Percentiles rank a stretch among this genome's conserved stretches.
Conservation (phyloP, 2,888 invertebrate genomes). For the Belgica antarctica region DNA sequence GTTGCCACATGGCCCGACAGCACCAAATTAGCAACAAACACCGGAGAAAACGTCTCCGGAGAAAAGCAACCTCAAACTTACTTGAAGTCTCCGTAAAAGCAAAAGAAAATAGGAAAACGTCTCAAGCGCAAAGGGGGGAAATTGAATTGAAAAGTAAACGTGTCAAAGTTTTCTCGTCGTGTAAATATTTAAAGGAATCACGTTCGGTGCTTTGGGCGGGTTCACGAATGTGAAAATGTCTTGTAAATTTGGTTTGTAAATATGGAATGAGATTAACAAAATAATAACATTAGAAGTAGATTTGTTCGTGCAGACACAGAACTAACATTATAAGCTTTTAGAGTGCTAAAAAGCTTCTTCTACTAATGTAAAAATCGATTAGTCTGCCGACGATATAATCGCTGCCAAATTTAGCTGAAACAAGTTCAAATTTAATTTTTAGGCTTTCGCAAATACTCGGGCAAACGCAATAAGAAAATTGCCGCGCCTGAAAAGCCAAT, state of each 20-base stretch:
- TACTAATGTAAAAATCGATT: too few relatives aligned
- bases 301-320: too few relatives aligned
- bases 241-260: slow-evolving; percentile 2
- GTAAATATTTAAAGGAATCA: slow-evolving; percentile 35
- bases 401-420: slow-evolving; percentile 8
- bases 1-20: slow-evolving; percentile 9
- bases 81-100: not conserved
- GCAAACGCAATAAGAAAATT: slow-evolving; percentile 43
- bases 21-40: slow-evolving; percentile 20
- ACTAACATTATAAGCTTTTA: too few relatives aligned
- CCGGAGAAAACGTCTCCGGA: not conserved
- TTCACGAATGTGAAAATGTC: not conserved
- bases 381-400: not conserved
- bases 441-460: slow-evolving; percentile 29
- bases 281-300: too few relatives aligned
- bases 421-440: slow-evolving; percentile 23
- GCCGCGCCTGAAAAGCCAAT: slow-evolving; percentile 27
- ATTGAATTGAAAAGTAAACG: slow-evolving; percentile 37
- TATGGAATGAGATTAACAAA: too few relatives aligned
- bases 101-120: not conserved
- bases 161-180: slow-evolving; percentile 23
- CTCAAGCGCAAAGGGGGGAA: not conserved
- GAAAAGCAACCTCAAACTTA: slow-evolving; percentile 1
- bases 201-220: too few relatives aligned
- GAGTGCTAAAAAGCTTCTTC: too few relatives aligned